Evolutionary conservation across 2,113 vertebrate genomes (phyloP).

Genomic region (Pagrus major): DNA sequence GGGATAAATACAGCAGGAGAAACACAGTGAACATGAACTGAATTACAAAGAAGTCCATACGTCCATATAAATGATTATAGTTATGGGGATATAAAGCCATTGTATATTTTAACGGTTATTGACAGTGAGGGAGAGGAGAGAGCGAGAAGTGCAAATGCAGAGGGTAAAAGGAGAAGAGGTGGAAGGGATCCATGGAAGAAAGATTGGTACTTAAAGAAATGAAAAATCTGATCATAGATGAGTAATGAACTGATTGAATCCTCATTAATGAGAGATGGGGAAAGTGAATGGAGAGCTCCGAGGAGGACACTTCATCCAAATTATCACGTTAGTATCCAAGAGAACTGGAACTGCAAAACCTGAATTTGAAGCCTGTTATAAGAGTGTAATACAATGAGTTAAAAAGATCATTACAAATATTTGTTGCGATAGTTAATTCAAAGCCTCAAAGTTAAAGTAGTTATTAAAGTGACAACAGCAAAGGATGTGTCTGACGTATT

Average conservation of each 20-base stretch:
- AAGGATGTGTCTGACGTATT: neutral
- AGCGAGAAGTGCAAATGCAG: neutral
- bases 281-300: slow-evolving; percentile 21
- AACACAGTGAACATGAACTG: slow-evolving; percentile 10
- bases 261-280: slow-evolving; percentile 52
- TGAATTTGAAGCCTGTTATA: neutral
- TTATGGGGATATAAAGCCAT: slow-evolving; percentile 13
- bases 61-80: slow-evolving; percentile 40
- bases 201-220: slow-evolving; percentile 73
- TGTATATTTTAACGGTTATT: slow-evolving; percentile 39
- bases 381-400: neutral
- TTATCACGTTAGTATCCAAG: slow-evolving; percentile 1
- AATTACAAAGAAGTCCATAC: slow-evolving; percentile 13
- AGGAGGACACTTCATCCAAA: slow-evolving; percentile 12
- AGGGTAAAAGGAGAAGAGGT: slow-evolving; percentile 34
- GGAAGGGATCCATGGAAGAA: slow-evolving; percentile 46
- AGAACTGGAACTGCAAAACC: neutral
- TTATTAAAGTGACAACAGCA: slow-evolving; percentile 6
- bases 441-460: neutral
- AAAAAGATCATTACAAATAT: neutral
- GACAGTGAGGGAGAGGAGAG: slow-evolving; percentile 5
- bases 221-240: slow-evolving; percentile 68
- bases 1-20: neutral
- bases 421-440: neutral
- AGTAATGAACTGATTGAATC: slow-evolving; percentile 67